These are phyloP conservation scores for Salarias fasciatus DNA, from an alignment of 2,797 vertebrate species.

Conservation along the genomic window DNA sequence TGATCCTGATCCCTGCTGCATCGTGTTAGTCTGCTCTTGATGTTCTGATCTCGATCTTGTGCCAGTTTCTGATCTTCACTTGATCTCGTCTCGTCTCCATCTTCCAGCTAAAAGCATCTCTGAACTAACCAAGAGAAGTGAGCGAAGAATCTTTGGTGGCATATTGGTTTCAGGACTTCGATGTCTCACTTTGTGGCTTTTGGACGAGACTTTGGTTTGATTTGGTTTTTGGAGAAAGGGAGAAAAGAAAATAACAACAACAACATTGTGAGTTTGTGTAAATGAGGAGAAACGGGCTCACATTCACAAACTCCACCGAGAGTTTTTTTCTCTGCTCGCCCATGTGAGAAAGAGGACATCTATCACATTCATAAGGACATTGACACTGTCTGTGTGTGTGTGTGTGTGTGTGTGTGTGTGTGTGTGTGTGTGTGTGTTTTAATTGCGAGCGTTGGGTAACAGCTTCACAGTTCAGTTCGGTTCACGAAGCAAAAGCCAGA, in stretches of 20 bases:
- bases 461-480: slow-evolving; percentile 32
- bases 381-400: slow-evolving; percentile 16
- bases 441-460: slow-evolving; percentile 54
- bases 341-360: slow-evolving; percentile 41
- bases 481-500: slow-evolving; percentile 44
- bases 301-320: slow-evolving; percentile 29
- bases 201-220: neutral
- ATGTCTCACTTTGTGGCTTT: neutral
- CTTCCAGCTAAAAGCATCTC: too few species aligned
- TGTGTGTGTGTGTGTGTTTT: slow-evolving; percentile 1
- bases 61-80: too few species aligned
- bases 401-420: too few species aligned
- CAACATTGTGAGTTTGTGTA: neutral
- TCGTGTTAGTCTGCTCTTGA: too few species aligned
- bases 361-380: slow-evolving; percentile 47
- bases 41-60: too few species aligned
- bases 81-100: too few species aligned
- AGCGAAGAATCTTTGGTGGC: neutral
- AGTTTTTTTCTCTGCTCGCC: neutral
- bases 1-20: too few species aligned
- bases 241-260: neutral
- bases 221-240: neutral
- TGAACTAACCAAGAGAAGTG: too few species aligned
- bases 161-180: neutral
- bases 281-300: neutral